These are phyloP conservation scores for Pachyuromys duprasi DNA, from an alignment of 2,797 vertebrate species.

Conservation along the genomic window DNA sequence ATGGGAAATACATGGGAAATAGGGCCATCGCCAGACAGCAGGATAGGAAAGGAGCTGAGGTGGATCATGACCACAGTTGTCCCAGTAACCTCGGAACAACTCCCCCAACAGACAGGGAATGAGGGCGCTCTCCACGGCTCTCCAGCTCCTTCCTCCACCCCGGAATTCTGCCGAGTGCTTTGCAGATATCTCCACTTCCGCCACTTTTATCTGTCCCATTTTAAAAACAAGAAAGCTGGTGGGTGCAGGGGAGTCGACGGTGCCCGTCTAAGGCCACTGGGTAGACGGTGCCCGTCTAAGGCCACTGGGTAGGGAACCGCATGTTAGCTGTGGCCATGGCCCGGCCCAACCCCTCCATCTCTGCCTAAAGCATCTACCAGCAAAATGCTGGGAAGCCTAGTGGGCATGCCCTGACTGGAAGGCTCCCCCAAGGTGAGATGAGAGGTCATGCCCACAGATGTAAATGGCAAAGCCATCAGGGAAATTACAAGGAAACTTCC, in stretches of 20 bases:
- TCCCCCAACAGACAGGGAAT: accelerated
- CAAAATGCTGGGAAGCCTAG: neutral
- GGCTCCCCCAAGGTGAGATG: accelerated
- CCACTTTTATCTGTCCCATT: neutral
- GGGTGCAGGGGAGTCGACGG: neutral
- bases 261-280: neutral
- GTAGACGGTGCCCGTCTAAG: too few species aligned
- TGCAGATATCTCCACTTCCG: neutral
- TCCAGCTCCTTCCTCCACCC: neutral
- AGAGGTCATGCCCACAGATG: too few species aligned
- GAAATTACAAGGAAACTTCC: neutral
- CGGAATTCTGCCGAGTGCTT: accelerated
- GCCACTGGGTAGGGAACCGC: neutral
- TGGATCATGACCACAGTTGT: neutral
- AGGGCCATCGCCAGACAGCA: neutral
- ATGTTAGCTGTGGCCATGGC: neutral
- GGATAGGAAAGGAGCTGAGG: accelerated
- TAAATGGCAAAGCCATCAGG: neutral
- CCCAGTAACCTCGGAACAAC: accelerated
- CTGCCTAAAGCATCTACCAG: neutral
- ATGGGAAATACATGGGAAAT: neutral
- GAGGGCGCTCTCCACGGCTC: neutral
- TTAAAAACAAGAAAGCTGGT: conserved; percentile 29
- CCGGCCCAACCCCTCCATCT: neutral
- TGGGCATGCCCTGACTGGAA: neutral